Percentiles rank a stretch among this genome's conserved stretches.
Conservation (phyloP, 2,113 vertebrate species). For the Centrocercus urophasianus region DNA sequence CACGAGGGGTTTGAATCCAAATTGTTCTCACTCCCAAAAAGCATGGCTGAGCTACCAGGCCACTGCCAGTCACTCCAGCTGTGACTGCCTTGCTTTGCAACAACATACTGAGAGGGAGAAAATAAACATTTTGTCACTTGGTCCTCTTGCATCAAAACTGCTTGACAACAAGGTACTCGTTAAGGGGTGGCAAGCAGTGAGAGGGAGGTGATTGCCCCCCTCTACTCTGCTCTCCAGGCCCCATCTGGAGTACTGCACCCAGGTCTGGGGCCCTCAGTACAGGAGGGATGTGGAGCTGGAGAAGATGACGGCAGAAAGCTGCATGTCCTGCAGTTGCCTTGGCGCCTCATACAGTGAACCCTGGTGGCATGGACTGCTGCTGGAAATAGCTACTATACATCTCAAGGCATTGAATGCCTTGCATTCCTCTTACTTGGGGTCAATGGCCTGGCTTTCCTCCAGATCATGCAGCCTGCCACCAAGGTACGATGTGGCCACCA, state of each 20-base stretch:
- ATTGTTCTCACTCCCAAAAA: neutral
- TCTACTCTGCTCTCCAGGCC: too few species aligned
- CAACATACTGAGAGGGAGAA: fast-evolving
- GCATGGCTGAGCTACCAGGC: neutral
- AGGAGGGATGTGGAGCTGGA: too few species aligned
- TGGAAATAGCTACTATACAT: neutral
- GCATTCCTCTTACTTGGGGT: neutral
- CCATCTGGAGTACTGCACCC: too few species aligned
- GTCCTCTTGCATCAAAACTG: neutral
- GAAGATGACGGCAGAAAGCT: neutral
- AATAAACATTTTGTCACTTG: neutral
- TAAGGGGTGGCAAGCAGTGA: too few species aligned
- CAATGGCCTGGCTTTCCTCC: constrained; percentile 22
- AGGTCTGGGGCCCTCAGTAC: too few species aligned
- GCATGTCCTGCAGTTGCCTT: neutral
- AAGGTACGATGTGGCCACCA: constrained; percentile 11
- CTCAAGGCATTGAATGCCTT: neutral
- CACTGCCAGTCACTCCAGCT: neutral
- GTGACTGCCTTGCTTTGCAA: neutral
- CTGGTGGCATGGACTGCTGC: neutral
- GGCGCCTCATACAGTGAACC: neutral
- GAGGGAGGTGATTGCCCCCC: too few species aligned
- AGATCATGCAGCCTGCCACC: constrained; percentile 1
- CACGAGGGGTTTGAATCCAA: neutral
- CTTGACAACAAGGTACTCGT: neutral